Percentiles rank a stretch among this genome's conserved stretches.
phyloP scores from a whole-genome alignment of 2,888 invertebrate species.

The Acleris cristana region DNA sequence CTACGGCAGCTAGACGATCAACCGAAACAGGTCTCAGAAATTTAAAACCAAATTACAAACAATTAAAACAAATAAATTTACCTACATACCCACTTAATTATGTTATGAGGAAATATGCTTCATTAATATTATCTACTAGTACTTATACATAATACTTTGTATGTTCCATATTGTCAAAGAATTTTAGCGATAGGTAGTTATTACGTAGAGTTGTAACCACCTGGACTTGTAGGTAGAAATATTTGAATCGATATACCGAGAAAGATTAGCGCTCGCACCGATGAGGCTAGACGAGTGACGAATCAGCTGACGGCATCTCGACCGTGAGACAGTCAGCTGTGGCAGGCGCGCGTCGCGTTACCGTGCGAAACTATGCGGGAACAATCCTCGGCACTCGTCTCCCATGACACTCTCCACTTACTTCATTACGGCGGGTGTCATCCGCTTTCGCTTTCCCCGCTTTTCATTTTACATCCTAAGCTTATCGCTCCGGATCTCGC shows the following conservation, averaged over 20 bases:
- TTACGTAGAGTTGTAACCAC: too few species aligned
- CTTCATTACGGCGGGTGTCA: constrained; percentile 41
- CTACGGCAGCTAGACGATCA: too few species aligned
- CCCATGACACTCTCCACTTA: constrained; percentile 49
- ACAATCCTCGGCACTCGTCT: constrained; percentile 45
- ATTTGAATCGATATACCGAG: constrained; percentile 34
- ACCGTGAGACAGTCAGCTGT: constrained; percentile 59
- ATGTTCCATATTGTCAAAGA: too few species aligned
- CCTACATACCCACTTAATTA: too few species aligned
- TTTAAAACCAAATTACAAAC: too few species aligned
- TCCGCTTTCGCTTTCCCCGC: constrained; percentile 46
- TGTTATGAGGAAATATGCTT: too few species aligned
- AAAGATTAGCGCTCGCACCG: constrained; percentile 48
- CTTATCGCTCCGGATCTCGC: constrained; percentile 15
- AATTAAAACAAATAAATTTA: too few species aligned
- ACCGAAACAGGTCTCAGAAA: too few species aligned
- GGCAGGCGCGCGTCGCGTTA: constrained; percentile 57
- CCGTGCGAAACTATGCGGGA: constrained; percentile 72
- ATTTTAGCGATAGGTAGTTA: background rate
- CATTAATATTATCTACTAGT: too few species aligned
- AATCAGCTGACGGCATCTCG: constrained; percentile 59
- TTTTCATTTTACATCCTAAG: constrained; percentile 38
- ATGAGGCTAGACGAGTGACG: constrained; percentile 39
- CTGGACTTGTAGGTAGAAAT: background rate
- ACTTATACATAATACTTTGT: too few species aligned